Percentiles rank a stretch among this genome's conserved stretches.
These are phyloP conservation scores for Sepiola atlantica DNA, from an alignment of 2,888 invertebrate species.

Conservation along the genomic window DNA sequence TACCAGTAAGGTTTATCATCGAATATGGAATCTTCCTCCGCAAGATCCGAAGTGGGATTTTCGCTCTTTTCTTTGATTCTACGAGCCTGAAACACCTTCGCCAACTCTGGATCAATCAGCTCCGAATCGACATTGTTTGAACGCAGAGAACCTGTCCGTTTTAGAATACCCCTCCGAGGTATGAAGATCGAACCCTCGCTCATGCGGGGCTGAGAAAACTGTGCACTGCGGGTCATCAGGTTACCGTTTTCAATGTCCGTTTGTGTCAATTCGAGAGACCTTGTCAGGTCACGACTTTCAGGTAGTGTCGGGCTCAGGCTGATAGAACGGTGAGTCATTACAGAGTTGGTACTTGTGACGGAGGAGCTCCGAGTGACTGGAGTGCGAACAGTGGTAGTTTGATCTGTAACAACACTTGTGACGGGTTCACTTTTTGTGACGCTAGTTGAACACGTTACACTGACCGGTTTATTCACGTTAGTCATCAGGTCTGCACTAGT, in stretches of 20 bases:
- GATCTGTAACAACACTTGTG: neutral
- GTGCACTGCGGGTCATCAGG: neutral
- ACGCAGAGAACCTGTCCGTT: constrained; percentile 62
- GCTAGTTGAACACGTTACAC: neutral
- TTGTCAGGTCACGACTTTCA: neutral
- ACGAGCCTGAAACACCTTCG: constrained; percentile 60
- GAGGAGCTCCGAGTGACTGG: neutral
- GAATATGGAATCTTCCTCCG: neutral
- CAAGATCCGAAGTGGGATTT: constrained; percentile 47
- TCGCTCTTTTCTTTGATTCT: constrained; percentile 56
- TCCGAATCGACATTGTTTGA: constrained; percentile 54
- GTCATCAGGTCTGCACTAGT: neutral
- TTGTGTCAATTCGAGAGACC: neutral
- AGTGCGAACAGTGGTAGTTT: neutral
- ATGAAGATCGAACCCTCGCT: constrained; percentile 2
- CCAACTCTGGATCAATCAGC: constrained; percentile 64
- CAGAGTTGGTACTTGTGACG: neutral
- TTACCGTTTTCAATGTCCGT: neutral
- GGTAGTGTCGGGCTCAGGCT: neutral
- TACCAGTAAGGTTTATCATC: neutral
- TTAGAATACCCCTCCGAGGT: constrained; percentile 59
- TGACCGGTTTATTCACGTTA: neutral
- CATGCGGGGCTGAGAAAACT: neutral
- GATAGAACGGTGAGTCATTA: neutral
- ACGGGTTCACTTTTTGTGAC: neutral